Evolutionary conservation across 2,113 vertebrate genomes (phyloP).

Genomic region (Phrynocephalus versicolor): DNA sequence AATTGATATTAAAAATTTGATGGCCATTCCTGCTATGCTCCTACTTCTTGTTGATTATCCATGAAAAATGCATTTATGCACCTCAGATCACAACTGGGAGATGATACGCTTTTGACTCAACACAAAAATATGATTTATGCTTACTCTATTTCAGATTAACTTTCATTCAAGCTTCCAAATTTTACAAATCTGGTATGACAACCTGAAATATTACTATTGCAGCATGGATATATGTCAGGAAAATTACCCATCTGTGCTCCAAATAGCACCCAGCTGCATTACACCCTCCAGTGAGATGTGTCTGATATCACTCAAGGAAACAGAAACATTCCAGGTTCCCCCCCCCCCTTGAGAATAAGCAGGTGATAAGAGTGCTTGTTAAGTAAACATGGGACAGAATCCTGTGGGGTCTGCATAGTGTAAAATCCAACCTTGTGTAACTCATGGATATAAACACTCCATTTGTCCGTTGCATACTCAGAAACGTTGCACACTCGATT

Average conservation of each 20-base stretch:
- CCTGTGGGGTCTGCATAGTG: too few species aligned
- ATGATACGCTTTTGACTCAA: conserved; percentile 11
- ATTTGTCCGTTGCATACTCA: too few species aligned
- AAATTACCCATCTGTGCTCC: conserved; percentile 46
- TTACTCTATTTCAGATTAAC: conserved; percentile 45
- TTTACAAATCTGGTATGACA: conserved; percentile 51
- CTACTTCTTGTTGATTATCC: background rate
- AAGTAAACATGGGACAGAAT: background rate
- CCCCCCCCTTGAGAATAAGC: conserved; percentile 37
- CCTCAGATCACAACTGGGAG: background rate
- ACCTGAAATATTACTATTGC: conserved; percentile 54
- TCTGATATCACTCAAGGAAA: conserved; percentile 51
- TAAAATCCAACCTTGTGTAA: too few species aligned
- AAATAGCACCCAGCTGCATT: conserved; percentile 38
- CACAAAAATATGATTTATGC: conserved; percentile 17
- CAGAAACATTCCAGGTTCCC: conserved; percentile 30
- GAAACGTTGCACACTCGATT: too few species aligned
- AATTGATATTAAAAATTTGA: background rate
- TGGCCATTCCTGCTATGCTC: background rate
- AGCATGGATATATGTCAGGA: conserved; percentile 35
- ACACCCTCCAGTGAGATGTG: conserved; percentile 22
- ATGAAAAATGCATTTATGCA: background rate
- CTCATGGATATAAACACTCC: too few species aligned
- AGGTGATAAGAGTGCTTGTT: conserved; percentile 35
- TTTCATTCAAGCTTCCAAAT: conserved; percentile 43